Percentiles rank a stretch among this genome's conserved stretches.
These are phyloP conservation scores for Ardeotis arabs DNA, from an alignment of 2,113 vertebrate genomes.

Conservation along the genomic window DNA sequence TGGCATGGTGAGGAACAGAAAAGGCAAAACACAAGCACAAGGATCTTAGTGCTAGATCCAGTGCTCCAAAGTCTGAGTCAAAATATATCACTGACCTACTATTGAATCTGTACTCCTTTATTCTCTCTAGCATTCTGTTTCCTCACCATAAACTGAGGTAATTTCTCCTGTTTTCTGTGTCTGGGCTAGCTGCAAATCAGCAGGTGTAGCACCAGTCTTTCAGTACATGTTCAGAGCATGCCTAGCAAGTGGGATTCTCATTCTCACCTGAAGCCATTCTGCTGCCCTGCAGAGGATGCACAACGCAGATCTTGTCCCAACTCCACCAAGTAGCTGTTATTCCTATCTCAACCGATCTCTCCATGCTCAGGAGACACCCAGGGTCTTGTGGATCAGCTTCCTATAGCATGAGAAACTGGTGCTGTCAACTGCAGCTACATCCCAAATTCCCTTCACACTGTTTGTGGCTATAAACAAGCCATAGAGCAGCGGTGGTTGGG, in stretches of 20 bases:
- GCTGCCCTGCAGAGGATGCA: neutral
- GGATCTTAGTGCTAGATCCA: neutral
- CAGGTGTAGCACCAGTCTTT: neutral
- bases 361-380: neutral
- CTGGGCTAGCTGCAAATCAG: neutral
- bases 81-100: neutral
- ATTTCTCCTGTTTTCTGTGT: neutral
- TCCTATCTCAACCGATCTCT: neutral
- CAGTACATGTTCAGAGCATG: neutral
- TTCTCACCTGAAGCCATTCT: neutral
- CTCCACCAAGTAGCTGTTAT: neutral
- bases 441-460: neutral
- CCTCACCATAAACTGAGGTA: neutral
- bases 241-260: neutral
- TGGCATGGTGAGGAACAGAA: neutral
- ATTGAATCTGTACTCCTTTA: neutral
- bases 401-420: neutral
- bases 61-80: rapidly evolving
- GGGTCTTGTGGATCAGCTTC: neutral
- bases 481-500: neutral
- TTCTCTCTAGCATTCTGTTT: neutral
- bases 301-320: neutral
- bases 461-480: neutral
- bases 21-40: neutral
- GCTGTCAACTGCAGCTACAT: too few species aligned